A percentile compares a stretch with the other conserved stretches of the same genome.
phyloP scores from a whole-genome alignment of 2,797 vertebrate species.

The Astyanax mexicanus region DNA sequence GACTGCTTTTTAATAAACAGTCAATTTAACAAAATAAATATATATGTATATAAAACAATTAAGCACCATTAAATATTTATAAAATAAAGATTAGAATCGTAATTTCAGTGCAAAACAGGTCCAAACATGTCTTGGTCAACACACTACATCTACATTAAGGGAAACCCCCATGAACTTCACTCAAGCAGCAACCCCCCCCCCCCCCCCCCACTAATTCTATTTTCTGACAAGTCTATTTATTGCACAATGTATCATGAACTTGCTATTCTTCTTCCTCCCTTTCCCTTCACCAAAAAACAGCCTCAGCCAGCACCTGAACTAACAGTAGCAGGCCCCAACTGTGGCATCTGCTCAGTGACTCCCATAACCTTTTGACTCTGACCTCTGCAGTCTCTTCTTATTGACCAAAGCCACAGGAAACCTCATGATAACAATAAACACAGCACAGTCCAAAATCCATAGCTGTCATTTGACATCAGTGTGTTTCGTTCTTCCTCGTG shows the following conservation, averaged over 20 bases:
- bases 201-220: not conserved
- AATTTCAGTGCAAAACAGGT: no score
- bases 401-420: slow-evolving; percentile 69
- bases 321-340: slow-evolving; percentile 60
- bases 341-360: slow-evolving; percentile 59
- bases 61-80: no score
- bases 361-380: slow-evolving; percentile 65
- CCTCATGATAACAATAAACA: slow-evolving; percentile 63
- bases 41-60: no score
- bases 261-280: slow-evolving; percentile 14
- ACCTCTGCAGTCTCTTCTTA: slow-evolving; percentile 64
- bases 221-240: not conserved
- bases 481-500: slow-evolving; percentile 49
- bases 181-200: no score
- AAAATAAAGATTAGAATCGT: no score
- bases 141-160: not conserved
- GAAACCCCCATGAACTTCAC: not conserved
- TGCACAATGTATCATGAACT: slow-evolving; percentile 15
- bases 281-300: not conserved
- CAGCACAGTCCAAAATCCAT: slow-evolving; percentile 50
- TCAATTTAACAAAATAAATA: not conserved
- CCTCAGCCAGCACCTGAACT: slow-evolving; percentile 64
- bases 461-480: slow-evolving; percentile 24
- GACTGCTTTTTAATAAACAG: not conserved
- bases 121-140: no score